Evolutionary conservation across 2,888 invertebrate species (phyloP), one percentile per base, ranked within the genome.

Genomic region (Vandiemenella viatica): DNA sequence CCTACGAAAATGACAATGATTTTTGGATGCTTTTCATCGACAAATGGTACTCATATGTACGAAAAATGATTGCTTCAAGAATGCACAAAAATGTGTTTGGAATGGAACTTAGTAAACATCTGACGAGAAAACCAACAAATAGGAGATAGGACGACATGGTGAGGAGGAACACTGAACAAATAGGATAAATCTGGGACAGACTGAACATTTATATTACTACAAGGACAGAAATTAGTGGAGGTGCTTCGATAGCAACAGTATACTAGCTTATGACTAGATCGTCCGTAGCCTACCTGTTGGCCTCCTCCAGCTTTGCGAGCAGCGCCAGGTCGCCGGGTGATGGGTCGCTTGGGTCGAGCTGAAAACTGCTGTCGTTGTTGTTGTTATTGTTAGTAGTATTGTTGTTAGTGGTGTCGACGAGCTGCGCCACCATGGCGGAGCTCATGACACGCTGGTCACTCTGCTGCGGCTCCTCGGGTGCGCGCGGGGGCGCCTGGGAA

Each of bases 251-350:
- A 42, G 13, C 13, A 6, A 42, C 13, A 42, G n/a, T 7, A 15
- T n/a, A 13, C 13, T n/a, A n/a, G 18, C 8, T 38, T 38, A n/a
- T n/a, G n/a, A n/a, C n/a, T n/a, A n/a, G n/a, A n/a, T n/a, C n/a
- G n/a, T n/a, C n/a, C n/a, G n/a, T n/a, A n/a, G n/a, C n/a, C 16
- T 59, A 78, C 79, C 76, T 72, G 70, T 95, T 95, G 63, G 89
- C 92, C 65, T 90, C 91, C 77, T 95, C 93, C 76, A 95, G 80
- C 68, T 91, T 91, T 71, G 89, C 90, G 64, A 95, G 76, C 60
- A 95, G 77, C 71, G 83, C 87, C 77, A 85, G 78, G 67, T 90
- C 91, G 71, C 86, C 76, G 64, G 75, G 60, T 45, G 63, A 61
- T 42, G 62, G 57, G 40, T 53, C 50, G 40, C 41, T 46, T 18